Evolutionary conservation across 2,797 vertebrate species (phyloP), one percentile per base, ranked within the genome.

Genomic region (Hippoglossus hippoglossus): DNA sequence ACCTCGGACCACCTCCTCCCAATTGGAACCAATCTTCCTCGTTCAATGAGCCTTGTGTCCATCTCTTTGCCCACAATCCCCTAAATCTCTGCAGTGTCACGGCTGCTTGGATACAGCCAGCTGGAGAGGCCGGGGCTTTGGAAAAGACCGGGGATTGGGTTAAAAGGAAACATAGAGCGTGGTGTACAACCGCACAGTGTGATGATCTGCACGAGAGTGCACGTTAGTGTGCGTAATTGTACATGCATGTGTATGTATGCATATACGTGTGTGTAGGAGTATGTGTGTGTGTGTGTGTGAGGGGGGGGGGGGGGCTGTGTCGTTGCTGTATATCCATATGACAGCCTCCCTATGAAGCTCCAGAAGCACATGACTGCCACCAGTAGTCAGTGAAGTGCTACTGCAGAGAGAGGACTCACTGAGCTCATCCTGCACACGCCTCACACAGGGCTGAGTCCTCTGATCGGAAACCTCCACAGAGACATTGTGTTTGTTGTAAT

Each of bases 361-460:
- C 28, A 79, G 71, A 65, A 85, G 86, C 83, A 81, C 81, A 76
- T 69, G 77, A 91, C 89, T 93, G 92, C 93, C 94, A 89, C 90
- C 93, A 75, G 68, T 92, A 74, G 91, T 77, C 69, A 52, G 55
- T 36, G 65, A 67, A 54, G 8, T 53, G 83, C 77, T 79, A 93
- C 87, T 93, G 54, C 67, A 77, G 21, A 34, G 21, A 34, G 5
- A 22, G 16, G 44, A n/a, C 24, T 36, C 0, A 18, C 18, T 36
- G 8, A 18, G 11, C 25, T 39, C 18, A 50, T 60, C 1, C 50
- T 69, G 24, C 62, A 47, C 39, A 61, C 21, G 21, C 51, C 46
- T 57, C 77, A 57, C 58, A 63, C 34, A 3, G 46, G 1, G 39
- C 28, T 47, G 25, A 41, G 39, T 55, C 41, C 47, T 53, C 57